phyloP scores from a whole-genome alignment of 2,797 vertebrate species.

The Hemibagrus guttatus region DNA sequence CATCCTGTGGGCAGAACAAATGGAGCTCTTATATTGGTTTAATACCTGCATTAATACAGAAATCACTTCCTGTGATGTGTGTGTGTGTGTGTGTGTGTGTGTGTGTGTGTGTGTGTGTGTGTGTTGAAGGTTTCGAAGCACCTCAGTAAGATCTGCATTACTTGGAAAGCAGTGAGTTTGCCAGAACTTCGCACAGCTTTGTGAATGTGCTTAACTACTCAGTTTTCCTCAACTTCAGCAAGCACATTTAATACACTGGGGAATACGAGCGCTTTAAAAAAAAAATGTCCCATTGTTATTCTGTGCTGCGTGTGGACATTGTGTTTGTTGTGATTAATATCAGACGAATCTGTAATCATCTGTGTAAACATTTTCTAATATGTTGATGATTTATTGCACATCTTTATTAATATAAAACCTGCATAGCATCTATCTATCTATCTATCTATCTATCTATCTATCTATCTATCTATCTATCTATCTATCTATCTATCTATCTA shows the following conservation, averaged over 20 bases:
- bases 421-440: background rate
- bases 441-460: background rate
- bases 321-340: conserved; percentile 8
- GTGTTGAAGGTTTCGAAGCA: background rate
- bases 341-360: background rate
- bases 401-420: background rate
- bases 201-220: conserved; percentile 9
- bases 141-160: background rate
- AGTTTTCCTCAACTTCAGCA: background rate
- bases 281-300: background rate
- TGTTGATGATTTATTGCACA: background rate
- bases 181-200: background rate
- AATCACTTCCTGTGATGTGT: background rate
- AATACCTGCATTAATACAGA: background rate
- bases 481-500: background rate
- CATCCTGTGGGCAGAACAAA: background rate
- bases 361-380: background rate
- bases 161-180: background rate
- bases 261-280: conserved; percentile 1
- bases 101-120: background rate
- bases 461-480: background rate
- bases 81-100: background rate
- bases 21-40: background rate
- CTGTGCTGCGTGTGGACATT: background rate
- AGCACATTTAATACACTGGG: background rate